Percentiles rank a stretch among this genome's conserved stretches.
phyloP scores from a whole-genome alignment of 2,797 vertebrate genomes.

The Poliocrania exsul region DNA sequence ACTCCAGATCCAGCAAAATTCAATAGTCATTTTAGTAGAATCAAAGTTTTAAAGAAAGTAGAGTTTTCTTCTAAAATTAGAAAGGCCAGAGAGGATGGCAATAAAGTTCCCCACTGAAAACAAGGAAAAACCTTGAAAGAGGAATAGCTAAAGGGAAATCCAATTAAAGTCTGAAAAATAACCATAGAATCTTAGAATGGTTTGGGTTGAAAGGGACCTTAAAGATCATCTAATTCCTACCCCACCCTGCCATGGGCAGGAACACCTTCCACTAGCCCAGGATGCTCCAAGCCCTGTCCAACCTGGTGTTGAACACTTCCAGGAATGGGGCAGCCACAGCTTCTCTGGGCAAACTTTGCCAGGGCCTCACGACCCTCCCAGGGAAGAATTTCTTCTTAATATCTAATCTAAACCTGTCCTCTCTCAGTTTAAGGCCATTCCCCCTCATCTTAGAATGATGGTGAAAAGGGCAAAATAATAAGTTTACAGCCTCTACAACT shows the following conservation, averaged over 20 bases:
- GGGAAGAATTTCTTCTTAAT: neutral
- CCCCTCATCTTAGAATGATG: neutral
- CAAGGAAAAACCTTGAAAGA: neutral
- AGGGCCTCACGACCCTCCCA: neutral
- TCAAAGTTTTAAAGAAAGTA: neutral
- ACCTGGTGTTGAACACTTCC: neutral
- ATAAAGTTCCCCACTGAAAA: neutral
- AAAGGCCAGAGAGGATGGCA: neutral
- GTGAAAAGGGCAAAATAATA: neutral
- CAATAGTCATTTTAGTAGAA: neutral
- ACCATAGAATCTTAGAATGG: neutral
- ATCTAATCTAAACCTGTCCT: neutral
- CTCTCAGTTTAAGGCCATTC: neutral
- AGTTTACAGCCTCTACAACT: neutral
- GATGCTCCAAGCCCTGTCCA: neutral
- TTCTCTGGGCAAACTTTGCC: neutral
- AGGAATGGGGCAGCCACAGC: neutral
- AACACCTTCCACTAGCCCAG: neutral
- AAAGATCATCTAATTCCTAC: neutral
- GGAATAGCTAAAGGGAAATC: neutral
- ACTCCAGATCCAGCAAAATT: neutral
- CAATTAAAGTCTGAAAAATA: neutral
- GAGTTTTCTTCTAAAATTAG: neutral
- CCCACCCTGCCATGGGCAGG: neutral
- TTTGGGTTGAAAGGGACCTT: neutral